phyloP scores from a whole-genome alignment of 2,113 vertebrate species.

The Muntiacus reevesi region DNA sequence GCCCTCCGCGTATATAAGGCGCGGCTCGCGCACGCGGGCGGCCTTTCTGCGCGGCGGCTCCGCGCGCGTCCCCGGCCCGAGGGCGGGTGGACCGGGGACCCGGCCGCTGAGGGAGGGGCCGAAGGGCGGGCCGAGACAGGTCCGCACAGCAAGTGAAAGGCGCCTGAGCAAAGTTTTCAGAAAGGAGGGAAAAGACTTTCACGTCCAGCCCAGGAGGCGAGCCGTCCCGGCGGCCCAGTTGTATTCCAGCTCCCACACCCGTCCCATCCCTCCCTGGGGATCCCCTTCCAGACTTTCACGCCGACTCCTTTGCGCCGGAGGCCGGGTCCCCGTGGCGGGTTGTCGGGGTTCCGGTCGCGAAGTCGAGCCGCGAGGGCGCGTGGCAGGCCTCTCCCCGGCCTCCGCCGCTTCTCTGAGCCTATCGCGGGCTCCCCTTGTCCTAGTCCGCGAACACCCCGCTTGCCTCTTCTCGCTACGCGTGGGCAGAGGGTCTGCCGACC shows the following conservation, averaged over 20 bases:
- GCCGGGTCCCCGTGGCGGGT: not conserved
- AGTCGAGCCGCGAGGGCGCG: not conserved
- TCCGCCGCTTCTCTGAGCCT: not conserved
- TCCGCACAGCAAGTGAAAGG: not conserved
- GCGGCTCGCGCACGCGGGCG: constrained; percentile 75
- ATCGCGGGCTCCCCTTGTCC: not conserved
- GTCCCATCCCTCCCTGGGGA: not conserved
- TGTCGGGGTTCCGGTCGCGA: not conserved
- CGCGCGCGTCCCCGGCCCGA: not conserved
- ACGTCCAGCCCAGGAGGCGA: not conserved
- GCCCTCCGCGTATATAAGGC: constrained; percentile 88
- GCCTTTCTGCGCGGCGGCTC: constrained; percentile 72
- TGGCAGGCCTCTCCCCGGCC: not conserved
- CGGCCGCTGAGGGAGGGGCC: not conserved
- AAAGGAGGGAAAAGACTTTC: not conserved
- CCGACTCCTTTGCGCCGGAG: not conserved
- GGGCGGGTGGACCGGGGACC: accelerated
- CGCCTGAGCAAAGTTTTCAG: constrained; percentile 41
- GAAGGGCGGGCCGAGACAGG: not conserved
- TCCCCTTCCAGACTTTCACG: not conserved
- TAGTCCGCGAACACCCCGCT: accelerated
- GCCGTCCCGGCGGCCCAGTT: not conserved
- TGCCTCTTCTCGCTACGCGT: not conserved
- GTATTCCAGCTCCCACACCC: not conserved
- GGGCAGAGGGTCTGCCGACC: not conserved